These are phyloP conservation scores for Centropyge bicolor DNA, from an alignment of 2,797 vertebrate genomes.

Conservation along the genomic window DNA sequence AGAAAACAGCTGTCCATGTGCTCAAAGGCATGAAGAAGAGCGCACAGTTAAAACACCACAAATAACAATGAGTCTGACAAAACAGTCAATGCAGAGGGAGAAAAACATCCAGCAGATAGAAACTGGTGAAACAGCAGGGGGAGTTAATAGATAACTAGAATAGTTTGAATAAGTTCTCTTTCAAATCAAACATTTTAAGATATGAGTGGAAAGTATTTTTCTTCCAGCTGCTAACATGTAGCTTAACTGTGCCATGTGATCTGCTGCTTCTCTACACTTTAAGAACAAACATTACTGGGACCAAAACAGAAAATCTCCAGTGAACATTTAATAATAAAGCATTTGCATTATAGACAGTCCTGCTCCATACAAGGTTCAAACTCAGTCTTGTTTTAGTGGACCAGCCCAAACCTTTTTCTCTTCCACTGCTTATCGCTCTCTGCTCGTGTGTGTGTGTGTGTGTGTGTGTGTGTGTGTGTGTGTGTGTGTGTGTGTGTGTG, in stretches of 20 bases:
- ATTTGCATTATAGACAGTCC: too few species aligned
- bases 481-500: too few species aligned
- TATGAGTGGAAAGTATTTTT: background rate
- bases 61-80: background rate
- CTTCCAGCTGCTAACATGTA: background rate
- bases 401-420: conserved; percentile 60
- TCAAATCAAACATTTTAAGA: background rate
- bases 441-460: background rate
- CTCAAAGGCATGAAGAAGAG: too few species aligned
- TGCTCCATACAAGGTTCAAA: too few species aligned
- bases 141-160: background rate
- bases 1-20: too few species aligned
- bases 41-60: too few species aligned
- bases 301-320: too few species aligned
- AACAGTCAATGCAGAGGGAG: background rate
- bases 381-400: conserved; percentile 6
- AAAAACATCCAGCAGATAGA: background rate
- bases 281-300: too few species aligned
- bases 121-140: background rate
- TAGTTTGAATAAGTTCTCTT: background rate
- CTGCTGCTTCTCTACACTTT: too few species aligned
- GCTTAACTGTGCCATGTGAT: too few species aligned
- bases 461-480: too few species aligned
- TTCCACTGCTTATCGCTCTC: conserved; percentile 73
- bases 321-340: too few species aligned